A percentile compares a stretch with the other conserved stretches of the same genome.
Conservation (phyloP, 2,113 vertebrate genomes). For the Phoxinus phoxinus region DNA sequence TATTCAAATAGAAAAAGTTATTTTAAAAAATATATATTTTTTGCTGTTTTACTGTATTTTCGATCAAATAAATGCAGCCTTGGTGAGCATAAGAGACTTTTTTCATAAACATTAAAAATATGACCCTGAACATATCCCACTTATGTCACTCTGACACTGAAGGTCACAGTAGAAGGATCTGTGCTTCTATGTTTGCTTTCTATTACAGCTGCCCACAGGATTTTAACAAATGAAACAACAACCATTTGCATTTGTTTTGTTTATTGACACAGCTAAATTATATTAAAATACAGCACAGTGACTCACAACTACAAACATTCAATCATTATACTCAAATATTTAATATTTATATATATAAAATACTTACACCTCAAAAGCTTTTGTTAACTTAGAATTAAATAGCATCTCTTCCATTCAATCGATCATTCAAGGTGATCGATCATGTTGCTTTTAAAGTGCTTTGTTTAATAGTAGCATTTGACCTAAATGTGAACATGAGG, state of each 20-base stretch:
- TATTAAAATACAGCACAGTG: neutral
- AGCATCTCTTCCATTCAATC: slow-evolving; percentile 66
- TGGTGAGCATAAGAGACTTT: neutral
- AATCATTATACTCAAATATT: neutral
- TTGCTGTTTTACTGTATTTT: neutral
- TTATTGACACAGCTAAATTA: slow-evolving; percentile 9
- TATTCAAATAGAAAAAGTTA: neutral
- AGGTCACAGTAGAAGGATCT: neutral
- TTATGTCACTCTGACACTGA: neutral
- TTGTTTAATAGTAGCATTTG: slow-evolving; percentile 61
- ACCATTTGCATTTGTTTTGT: slow-evolving; percentile 10
- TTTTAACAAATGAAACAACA: neutral
- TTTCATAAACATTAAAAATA: neutral
- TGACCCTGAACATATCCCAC: neutral
- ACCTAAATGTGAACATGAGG: slow-evolving; percentile 42
- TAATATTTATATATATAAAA: no score
- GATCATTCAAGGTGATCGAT: slow-evolving; percentile 43
- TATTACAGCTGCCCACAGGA: neutral
- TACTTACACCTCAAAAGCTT: slow-evolving; percentile 58
- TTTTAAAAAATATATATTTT: neutral
- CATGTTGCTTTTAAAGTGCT: slow-evolving; percentile 71
- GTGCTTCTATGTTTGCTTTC: neutral
- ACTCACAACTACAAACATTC: neutral
- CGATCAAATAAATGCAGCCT: neutral
- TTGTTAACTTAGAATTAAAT: slow-evolving; percentile 65